Evolutionary conservation across 2,888 invertebrate genomes (phyloP), one percentile per base, ranked within the genome.

Genomic region (Loripinus fragilis): DNA sequence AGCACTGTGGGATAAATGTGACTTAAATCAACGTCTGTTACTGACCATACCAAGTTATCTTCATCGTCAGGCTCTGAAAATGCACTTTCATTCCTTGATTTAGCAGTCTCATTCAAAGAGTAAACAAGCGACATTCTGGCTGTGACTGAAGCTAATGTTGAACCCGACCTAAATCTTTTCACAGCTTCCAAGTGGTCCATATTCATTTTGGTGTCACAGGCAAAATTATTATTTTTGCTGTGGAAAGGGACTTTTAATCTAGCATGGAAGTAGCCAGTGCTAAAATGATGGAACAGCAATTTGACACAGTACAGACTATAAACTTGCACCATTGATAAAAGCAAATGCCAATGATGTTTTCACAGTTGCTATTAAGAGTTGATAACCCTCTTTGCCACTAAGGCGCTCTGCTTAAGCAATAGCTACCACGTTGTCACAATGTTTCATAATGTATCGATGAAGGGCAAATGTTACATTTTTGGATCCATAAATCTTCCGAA

Each of bases 111-210:
- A 42, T 68, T 65, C 2, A 78, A 52, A 28, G 68, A 71, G 38
- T 83, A 78, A 45, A 83, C 71, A 20, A 79, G 45, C 17, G 78
- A 75, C 82, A 82, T 76, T 45, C 75, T 35, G 38, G 74, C 65
- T 41, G 75, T 78, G 0, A 81, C 74, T n/a, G 72, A 64, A 17
- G 45, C 23, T n/a, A n/a, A n/a, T n/a, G n/a, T n/a, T n/a, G n/a
- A n/a, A n/a, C n/a, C n/a, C n/a, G n/a, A n/a, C n/a, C n/a, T n/a
- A n/a, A n/a, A n/a, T n/a, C n/a, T n/a, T n/a, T n/a, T n/a, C n/a
- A n/a, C 12, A 23, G 52, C 75, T 48, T 70, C 71, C 35, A 70
- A 35, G 30, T 75, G 75, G 50, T 75, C 75, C 65, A 75, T 70
- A 30, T 75, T 66, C 25, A 66, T 70, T 35, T 75, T 71, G n/a